A percentile compares a stretch with the other conserved stretches of the same genome.
Conservation (phyloP, 1,140 invertebrate genomes). For the Melanaphis sacchari region DNA sequence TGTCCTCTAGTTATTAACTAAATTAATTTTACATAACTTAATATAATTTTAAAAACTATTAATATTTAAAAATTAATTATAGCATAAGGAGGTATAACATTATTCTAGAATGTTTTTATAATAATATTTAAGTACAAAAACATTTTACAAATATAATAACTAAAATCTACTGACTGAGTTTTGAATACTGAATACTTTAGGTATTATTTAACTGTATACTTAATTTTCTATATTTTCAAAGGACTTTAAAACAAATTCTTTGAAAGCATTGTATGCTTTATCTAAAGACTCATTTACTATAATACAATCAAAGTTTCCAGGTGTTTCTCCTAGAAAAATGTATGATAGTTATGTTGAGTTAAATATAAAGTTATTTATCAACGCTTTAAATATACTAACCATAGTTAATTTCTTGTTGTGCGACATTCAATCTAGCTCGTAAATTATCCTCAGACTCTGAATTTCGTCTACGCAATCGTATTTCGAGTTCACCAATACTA, state of each 20-base stretch:
- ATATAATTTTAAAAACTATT: not conserved
- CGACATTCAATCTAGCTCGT: slow-evolving; percentile 75
- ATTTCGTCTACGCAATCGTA: slow-evolving; percentile 77
- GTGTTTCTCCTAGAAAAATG: slow-evolving; percentile 69
- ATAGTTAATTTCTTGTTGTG: slow-evolving; percentile 83
- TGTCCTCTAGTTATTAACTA: not conserved
- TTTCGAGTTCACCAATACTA: slow-evolving; percentile 79
- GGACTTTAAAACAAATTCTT: slow-evolving; percentile 69
- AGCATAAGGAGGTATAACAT: not conserved
- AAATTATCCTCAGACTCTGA: slow-evolving; percentile 92
- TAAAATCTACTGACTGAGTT: slow-evolving; percentile 45
- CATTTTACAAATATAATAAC: slow-evolving; percentile 8
- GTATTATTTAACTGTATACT: not conserved
- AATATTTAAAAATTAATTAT: not conserved
- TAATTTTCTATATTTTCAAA: slow-evolving; percentile 63
- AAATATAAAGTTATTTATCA: not conserved
- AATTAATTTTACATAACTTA: not conserved
- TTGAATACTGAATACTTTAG: slow-evolving; percentile 47
- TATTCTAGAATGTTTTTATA: slow-evolving; percentile 5
- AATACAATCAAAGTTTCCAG: slow-evolving; percentile 87
- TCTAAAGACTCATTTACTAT: slow-evolving; percentile 93
- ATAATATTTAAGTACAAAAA: not conserved
- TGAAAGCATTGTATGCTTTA: slow-evolving; percentile 83
- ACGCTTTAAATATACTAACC: slow-evolving; percentile 65
- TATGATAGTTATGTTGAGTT: not conserved